A percentile compares a stretch with the other conserved stretches of the same genome.
Evolutionary conservation across 2,113 vertebrate genomes (phyloP).

Genomic region (Myiagra hebetior): DNA sequence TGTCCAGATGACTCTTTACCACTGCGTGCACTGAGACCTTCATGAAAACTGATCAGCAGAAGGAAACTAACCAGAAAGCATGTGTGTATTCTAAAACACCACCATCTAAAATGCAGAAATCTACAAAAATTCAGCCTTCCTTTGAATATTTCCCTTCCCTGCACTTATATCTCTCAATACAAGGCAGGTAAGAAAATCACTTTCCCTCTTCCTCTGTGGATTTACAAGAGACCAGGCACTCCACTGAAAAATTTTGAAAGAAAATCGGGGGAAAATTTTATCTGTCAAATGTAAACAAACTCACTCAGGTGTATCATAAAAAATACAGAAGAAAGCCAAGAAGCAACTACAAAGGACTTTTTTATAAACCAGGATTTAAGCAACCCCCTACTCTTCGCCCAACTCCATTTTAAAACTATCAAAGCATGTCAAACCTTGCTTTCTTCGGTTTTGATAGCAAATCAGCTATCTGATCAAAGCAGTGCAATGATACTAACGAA

Average conservation of each 20-base stretch:
- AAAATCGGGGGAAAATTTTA: neutral
- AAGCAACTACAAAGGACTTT: neutral
- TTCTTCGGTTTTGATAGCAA: neutral
- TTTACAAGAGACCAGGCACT: neutral
- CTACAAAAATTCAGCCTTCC: neutral
- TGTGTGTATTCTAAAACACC: neutral
- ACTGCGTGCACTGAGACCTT: neutral
- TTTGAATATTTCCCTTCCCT: neutral
- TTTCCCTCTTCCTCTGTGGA: neutral
- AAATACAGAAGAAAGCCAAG: neutral
- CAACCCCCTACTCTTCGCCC: neutral
- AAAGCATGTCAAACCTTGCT: neutral
- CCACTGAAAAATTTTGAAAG: neutral
- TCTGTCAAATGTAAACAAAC: neutral
- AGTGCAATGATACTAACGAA: neutral
- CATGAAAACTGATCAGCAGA: neutral
- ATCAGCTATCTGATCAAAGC: neutral
- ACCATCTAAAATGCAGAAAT: neutral
- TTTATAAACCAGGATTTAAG: neutral
- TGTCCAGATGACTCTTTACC: neutral
- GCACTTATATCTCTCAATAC: neutral
- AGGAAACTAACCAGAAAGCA: neutral
- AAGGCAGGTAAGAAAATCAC: neutral
- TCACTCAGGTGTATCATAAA: neutral
- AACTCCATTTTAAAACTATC: neutral